Base-by-base conservation (phyloP, 2,113 vertebrate species). In the Acrocephalus arundinaceus region DNA sequence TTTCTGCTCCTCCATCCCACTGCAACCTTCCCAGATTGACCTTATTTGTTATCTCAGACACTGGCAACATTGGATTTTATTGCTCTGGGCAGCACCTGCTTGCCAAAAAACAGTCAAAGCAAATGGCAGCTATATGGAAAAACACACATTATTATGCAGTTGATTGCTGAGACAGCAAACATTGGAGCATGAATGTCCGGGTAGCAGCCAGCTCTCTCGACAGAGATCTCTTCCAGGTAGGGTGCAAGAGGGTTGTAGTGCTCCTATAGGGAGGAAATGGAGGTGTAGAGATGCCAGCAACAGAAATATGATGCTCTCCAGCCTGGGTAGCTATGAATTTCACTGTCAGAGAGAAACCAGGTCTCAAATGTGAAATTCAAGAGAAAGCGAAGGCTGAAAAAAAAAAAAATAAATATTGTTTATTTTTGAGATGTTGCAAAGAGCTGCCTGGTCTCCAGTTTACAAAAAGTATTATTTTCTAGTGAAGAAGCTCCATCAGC, bases 131-230 rank as follows among this genome's bases (percentile, higher is more conserved):
- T 27, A 0, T 2, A 4, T 22, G 27, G 31, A 20, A 82, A 85
- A 83, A 12, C 35, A 28, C 24, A 59, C 45, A 21, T 75, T 23
- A 23, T 74, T 1, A 1, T 22, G 35, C 31, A 46, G 12, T 25
- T 55, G 4, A 23, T 75, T 78, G 66, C 43, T 22, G 20, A 30
- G 33, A 14, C 18, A 33, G 35, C 23, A 85, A 87, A 55, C 15
- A 58, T 7, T 1, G 5, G 24, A 31, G 8, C 24, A 57, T 16
- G 45, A 72, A 43, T 82, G 54, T 67, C 35, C 0, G 0, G 0
- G 0, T 0, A n/a, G 49, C 58, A 71, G n/a, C 5, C 15, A 43
- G n/a, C 12, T 63, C 19, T 21, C 49, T 54, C 5, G 3, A 7
- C 0, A 3, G 39, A 20, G 24, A 62, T 15, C 24, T 35, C 15